These are phyloP conservation scores for Apis dorsata DNA, from an alignment of 1,140 invertebrate genomes.

Conservation along the genomic window DNA sequence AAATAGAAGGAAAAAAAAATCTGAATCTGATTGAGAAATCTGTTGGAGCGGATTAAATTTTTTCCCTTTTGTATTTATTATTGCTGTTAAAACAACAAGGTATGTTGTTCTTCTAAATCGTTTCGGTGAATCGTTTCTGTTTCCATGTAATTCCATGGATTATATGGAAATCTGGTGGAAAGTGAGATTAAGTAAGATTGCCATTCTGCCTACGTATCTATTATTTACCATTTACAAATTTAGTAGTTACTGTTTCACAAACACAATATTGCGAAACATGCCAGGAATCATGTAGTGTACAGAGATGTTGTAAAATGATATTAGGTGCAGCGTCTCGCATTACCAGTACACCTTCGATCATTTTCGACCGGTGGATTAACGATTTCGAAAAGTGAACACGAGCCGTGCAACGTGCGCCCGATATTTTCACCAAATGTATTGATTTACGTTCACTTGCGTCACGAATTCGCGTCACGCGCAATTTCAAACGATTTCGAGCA, in stretches of 20 bases:
- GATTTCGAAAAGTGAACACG: constrained; percentile 41
- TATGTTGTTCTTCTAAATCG: too few relatives aligned
- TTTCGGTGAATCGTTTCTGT: too few relatives aligned
- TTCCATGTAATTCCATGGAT: too few relatives aligned
- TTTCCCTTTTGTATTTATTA: too few relatives aligned
- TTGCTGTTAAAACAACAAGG: too few relatives aligned
- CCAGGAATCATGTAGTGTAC: constrained; percentile 36
- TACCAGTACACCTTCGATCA: constrained; percentile 23
- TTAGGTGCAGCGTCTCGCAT: constrained; percentile 22
- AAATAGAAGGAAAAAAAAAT: too few relatives aligned
- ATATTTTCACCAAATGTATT: background rate
- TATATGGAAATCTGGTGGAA: too few relatives aligned
- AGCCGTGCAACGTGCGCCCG: background rate
- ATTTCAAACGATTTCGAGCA: too few relatives aligned
- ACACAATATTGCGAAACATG: constrained; percentile 47
- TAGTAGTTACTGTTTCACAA: background rate
- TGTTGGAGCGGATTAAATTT: too few relatives aligned
- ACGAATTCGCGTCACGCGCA: too few relatives aligned
- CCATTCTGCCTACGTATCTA: background rate
- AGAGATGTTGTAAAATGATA: constrained; percentile 48
- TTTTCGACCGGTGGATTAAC: constrained; percentile 30
- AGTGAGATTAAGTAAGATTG: too few relatives aligned
- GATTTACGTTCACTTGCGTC: background rate
- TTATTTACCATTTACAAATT: constrained; percentile 23
- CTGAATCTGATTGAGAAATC: too few relatives aligned